A percentile compares a stretch with the other conserved stretches of the same genome.
phyloP scores from a whole-genome alignment of 2,113 vertebrate species.

The Halichoeres trimaculatus region DNA sequence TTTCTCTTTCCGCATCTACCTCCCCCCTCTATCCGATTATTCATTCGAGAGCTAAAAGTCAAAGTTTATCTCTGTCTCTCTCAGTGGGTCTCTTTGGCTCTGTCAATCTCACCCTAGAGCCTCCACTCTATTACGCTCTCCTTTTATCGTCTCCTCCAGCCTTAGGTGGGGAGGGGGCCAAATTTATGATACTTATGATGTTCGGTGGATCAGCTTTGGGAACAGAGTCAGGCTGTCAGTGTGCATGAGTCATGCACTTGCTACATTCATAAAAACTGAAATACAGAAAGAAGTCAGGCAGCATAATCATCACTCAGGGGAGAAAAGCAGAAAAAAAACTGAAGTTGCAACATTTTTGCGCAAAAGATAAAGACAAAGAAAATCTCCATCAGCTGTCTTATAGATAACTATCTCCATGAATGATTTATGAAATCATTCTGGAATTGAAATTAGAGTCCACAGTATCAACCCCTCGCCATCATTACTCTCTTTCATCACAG shows the following conservation, averaged over 20 bases:
- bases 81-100: slow-evolving; percentile 12
- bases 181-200: slow-evolving; percentile 45
- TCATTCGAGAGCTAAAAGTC: slow-evolving; percentile 57
- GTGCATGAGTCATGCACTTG: slow-evolving; percentile 65
- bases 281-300: slow-evolving; percentile 11
- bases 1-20: slow-evolving; percentile 21
- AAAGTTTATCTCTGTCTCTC: slow-evolving; percentile 56
- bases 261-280: slow-evolving; percentile 1
- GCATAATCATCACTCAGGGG: not conserved
- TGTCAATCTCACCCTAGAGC: slow-evolving; percentile 34
- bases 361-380: not conserved
- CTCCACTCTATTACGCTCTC: slow-evolving; percentile 17
- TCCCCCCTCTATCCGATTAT: slow-evolving; percentile 31
- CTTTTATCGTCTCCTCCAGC: slow-evolving; percentile 26
- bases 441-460: slow-evolving; percentile 35
- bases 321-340: not conserved
- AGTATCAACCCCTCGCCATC: slow-evolving; percentile 42
- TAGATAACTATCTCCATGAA: slow-evolving; percentile 8
- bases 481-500: slow-evolving; percentile 30
- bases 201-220: slow-evolving; percentile 50
- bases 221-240: slow-evolving; percentile 59
- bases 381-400: slow-evolving; percentile 1
- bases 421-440: slow-evolving; percentile 49
- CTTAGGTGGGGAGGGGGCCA: not conserved
- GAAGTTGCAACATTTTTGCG: not conserved